phyloP scores from a whole-genome alignment of 1,140 invertebrate species.

The Hylaeus anthracinus region DNA sequence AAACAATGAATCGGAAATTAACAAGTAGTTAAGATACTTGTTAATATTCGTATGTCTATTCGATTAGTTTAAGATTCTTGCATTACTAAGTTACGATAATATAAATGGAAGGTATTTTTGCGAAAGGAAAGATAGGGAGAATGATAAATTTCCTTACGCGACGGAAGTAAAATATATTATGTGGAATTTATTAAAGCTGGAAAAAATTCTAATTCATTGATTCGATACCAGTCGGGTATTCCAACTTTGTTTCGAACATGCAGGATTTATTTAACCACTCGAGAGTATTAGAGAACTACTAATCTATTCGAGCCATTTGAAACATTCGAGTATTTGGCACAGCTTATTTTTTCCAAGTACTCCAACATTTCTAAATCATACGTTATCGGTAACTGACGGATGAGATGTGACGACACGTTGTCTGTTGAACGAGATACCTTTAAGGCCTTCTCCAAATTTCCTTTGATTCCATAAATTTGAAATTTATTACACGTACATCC shows the following conservation, averaged over 20 bases:
- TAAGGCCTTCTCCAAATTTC: slow-evolving; percentile 58
- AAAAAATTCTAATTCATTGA: not conserved
- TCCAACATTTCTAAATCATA: not conserved
- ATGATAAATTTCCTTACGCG: too few relatives aligned
- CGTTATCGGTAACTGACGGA: slow-evolving; percentile 45
- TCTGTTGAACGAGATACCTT: slow-evolving; percentile 73
- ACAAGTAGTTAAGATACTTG: not conserved
- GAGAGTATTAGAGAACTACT: not conserved
- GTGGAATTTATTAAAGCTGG: not conserved
- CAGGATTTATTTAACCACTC: not conserved
- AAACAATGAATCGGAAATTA: too few relatives aligned
- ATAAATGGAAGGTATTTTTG: too few relatives aligned
- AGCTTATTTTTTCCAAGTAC: not conserved
- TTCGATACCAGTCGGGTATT: not conserved
- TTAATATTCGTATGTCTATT: not conserved
- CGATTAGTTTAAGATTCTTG: not conserved
- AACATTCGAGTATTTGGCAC: not conserved
- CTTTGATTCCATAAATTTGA: not conserved
- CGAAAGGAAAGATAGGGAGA: too few relatives aligned
- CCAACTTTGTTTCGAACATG: not conserved
- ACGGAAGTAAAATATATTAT: not conserved
- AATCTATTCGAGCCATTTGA: not conserved
- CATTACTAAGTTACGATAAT: too few relatives aligned
- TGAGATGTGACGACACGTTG: slow-evolving; percentile 61
- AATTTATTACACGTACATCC: not conserved